Evolutionary conservation across 2,888 invertebrate species (phyloP), one percentile per base, ranked within the genome.

Genomic region (Rosalia funebris): DNA sequence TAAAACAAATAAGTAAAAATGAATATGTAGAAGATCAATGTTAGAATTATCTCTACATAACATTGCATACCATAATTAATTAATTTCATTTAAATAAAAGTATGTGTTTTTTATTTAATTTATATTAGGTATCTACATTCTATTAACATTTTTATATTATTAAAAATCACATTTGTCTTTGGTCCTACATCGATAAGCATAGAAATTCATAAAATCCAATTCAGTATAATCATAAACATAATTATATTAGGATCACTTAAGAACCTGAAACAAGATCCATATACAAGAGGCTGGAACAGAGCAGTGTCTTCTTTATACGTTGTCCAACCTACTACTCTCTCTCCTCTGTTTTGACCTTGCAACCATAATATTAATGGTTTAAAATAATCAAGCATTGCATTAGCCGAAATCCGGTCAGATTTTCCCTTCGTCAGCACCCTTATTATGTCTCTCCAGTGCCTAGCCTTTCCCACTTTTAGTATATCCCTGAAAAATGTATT

Each of bases 381-480:
- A 80, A 95, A 96, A 77, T 94, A 96, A 78, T 89, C 88, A 25
- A 93, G 82, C 69, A 96, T 84, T 0, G 95, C 86, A 65, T 88
- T 87, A 0, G 92, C 90, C 34, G 92, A 91, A 75, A 95, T 85
- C 68, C 88, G 83, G 71, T 90, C 90, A 0, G 88, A 87, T 70
- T 86, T 86, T 0, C 91, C 91, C 57, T 87, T 83, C 0, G 92
- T 93, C 79, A 93, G 81, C 62, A 84, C 84, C 53, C 88, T 83
- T 63, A 96, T 85, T 10, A 92, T 86, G 60, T 94, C 91, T n/a
- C 88, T 85, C 76, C 91, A 88, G 4, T 87, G 81, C 68, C 85
- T 85, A 0, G 91, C 88, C 1, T 89, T 85, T 0, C 91, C 91
- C 1, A 85, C 80, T 66, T 88, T 88, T 83, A 92, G 85, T 41